These are phyloP conservation scores for Pegoplata infirma DNA, from an alignment of 2,888 invertebrate genomes.

Conservation along the genomic window DNA sequence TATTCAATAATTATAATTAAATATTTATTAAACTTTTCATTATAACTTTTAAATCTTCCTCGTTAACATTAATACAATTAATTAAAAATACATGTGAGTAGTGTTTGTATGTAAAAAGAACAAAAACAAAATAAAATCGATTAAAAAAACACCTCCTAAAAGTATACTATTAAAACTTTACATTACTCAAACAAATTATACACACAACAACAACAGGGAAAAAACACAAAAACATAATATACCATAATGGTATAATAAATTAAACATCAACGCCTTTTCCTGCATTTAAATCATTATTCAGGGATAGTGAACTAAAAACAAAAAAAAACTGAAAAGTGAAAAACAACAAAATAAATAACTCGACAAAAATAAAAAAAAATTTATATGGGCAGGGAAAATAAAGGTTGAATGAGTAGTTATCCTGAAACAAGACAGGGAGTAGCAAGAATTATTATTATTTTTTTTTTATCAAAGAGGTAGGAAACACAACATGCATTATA, in stretches of 20 bases:
- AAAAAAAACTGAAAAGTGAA: no score
- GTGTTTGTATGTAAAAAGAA: not conserved
- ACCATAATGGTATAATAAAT: constrained; percentile 59
- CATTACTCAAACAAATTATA: constrained; percentile 21
- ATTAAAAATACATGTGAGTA: not conserved
- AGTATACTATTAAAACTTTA: constrained; percentile 39
- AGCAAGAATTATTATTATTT: no score
- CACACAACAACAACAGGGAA: no score
- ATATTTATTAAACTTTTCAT: no score
- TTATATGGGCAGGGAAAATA: not conserved
- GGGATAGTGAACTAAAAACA: no score
- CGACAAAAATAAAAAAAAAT: constrained; percentile 8
- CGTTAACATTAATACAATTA: not conserved
- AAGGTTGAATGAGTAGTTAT: not conserved
- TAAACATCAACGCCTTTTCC: constrained; percentile 62
- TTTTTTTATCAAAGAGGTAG: constrained; percentile 1
- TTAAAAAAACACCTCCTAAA: constrained; percentile 36
- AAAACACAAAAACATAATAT: constrained; percentile 42
- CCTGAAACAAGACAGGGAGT: not conserved
- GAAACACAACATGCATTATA: not conserved
- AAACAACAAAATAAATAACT: constrained; percentile 26
- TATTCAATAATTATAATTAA: no score
- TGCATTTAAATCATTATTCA: constrained; percentile 55
- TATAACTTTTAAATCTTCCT: no score
- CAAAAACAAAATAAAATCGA: constrained; percentile 3